A percentile compares a stretch with the other conserved stretches of the same genome.
Evolutionary conservation across 2,113 vertebrate species (phyloP).

Genomic region (Ardeotis arabs): DNA sequence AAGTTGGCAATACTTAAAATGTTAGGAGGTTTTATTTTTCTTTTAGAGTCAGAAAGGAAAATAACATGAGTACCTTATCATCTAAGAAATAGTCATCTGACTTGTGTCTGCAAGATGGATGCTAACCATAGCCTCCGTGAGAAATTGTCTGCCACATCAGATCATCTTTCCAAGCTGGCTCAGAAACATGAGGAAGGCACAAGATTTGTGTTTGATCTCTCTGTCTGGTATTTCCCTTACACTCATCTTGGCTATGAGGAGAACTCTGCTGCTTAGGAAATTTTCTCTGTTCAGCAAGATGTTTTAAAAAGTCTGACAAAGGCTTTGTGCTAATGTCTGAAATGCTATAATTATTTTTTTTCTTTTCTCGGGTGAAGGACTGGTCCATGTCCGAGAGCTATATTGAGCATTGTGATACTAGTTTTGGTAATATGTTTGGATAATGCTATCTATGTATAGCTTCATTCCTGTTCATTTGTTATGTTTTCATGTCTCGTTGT

Average conservation of each 20-base stretch:
- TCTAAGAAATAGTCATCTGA: neutral
- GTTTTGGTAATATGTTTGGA: neutral
- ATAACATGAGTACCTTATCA: neutral
- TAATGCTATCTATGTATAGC: neutral
- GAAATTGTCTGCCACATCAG: neutral
- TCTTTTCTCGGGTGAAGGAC: neutral
- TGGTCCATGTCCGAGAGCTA: neutral
- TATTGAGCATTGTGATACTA: neutral
- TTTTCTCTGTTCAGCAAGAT: neutral
- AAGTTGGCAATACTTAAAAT: neutral
- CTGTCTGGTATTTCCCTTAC: neutral
- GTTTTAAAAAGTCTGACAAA: neutral
- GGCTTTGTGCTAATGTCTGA: neutral
- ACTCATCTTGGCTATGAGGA: neutral
- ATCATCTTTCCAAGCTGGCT: neutral
- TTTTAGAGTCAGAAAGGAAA: neutral
- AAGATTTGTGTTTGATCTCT: neutral
- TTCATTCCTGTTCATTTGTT: neutral
- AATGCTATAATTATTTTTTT: neutral
- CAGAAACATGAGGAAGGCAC: neutral
- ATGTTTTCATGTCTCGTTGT: neutral
- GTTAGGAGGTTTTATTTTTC: neutral
- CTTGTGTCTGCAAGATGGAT: neutral
- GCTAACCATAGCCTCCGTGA: neutral
- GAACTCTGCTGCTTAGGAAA: neutral